phyloP scores from a whole-genome alignment of 2,797 vertebrate species.

The Peromyscus nudipes region DNA sequence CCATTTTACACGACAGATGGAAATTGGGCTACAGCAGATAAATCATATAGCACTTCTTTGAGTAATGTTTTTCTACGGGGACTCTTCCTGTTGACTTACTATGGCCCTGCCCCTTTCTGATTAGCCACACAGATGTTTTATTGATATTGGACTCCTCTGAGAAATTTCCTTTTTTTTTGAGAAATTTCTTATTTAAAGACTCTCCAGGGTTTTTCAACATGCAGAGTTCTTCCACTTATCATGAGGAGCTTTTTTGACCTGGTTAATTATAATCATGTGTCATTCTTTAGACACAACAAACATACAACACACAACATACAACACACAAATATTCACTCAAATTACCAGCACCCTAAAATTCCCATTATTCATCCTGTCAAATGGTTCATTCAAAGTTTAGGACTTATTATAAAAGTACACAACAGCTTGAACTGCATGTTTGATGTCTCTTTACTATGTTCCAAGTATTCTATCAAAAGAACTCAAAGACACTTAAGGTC shows the following conservation, averaged over 20 bases:
- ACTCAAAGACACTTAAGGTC: neutral
- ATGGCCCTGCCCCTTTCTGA: constrained; percentile 67
- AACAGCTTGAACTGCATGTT: neutral
- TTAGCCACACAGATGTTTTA: constrained; percentile 71
- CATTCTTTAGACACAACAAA: neutral
- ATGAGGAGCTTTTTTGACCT: neutral
- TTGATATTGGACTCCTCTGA: constrained; percentile 61
- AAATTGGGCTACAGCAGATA: constrained; percentile 76
- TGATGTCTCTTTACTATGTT: neutral
- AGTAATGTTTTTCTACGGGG: constrained; percentile 65
- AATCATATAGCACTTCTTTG: constrained; percentile 70
- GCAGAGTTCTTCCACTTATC: neutral
- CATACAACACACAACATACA: neutral
- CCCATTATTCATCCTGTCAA: neutral
- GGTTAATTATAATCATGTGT: neutral
- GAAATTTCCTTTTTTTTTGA: constrained; percentile 50
- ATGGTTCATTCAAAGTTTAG: neutral
- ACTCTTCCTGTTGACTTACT: constrained; percentile 74
- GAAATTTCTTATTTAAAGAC: constrained; percentile 71
- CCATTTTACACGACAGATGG: constrained; percentile 76
- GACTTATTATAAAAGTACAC: neutral
- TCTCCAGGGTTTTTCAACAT: constrained; percentile 35
- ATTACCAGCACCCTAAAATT: neutral
- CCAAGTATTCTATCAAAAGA: neutral
- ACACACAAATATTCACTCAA: neutral